Conservation (phyloP, 2,797 vertebrate species). For the Aeoliscus strigatus region DNA sequence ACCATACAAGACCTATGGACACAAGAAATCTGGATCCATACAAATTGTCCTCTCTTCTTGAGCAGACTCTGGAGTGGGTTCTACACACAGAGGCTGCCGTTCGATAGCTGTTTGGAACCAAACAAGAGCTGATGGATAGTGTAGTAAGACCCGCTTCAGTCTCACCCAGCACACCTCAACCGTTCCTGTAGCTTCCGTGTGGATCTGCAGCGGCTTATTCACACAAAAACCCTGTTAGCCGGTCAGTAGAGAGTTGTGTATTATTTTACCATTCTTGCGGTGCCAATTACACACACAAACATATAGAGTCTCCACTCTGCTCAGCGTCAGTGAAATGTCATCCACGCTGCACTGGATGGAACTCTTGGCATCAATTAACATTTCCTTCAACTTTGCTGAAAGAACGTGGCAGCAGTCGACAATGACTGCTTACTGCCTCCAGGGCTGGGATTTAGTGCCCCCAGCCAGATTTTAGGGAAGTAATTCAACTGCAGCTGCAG, state of each 20-base stretch:
- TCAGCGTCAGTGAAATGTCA: conserved; percentile 26
- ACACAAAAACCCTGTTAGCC: too few species aligned
- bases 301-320: conserved; percentile 18
- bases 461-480: too few species aligned
- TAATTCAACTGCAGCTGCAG: background rate
- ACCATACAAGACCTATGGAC: conserved; percentile 27
- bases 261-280: conserved; percentile 27
- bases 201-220: too few species aligned
- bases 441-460: conserved; percentile 64
- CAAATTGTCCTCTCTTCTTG: too few species aligned
- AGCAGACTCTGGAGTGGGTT: too few species aligned
- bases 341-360: conserved; percentile 6
- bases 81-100: too few species aligned
- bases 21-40: conserved; percentile 22
- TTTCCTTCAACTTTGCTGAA: conserved; percentile 9
- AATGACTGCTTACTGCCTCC: conserved; percentile 56
- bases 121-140: too few species aligned
- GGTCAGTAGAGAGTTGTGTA: conserved; percentile 24
- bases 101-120: too few species aligned
- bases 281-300: conserved; percentile 14
- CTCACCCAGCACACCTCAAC: too few species aligned
- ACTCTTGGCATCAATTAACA: conserved; percentile 29
- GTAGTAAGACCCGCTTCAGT: too few species aligned
- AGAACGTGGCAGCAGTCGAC: conserved; percentile 53
- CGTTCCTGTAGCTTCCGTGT: too few species aligned